These are phyloP conservation scores for Fistularia tabacaria DNA, from an alignment of 2,797 vertebrate genomes.

Conservation along the genomic window DNA sequence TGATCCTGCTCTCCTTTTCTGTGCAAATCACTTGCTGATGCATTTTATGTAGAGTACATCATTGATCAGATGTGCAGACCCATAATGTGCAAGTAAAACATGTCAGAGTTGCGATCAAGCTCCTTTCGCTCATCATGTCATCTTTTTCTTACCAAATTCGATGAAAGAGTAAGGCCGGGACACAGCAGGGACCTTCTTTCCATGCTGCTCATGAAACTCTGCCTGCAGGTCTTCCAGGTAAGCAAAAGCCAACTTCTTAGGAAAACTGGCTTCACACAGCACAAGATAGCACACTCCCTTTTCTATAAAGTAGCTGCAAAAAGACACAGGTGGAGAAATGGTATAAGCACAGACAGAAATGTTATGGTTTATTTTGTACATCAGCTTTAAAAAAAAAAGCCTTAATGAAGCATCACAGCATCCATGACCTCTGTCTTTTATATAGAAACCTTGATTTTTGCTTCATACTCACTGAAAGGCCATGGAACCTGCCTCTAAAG, in stretches of 20 bases:
- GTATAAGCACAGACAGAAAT: too few species aligned
- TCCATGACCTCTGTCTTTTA: too few species aligned
- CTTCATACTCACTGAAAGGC: conserved; percentile 89
- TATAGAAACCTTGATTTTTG: not conserved
- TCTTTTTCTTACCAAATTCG: conserved; percentile 89
- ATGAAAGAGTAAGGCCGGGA: conserved; percentile 98
- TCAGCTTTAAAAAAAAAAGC: too few species aligned
- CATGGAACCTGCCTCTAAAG: conserved; percentile 91
- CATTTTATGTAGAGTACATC: too few species aligned
- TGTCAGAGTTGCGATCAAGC: not conserved
- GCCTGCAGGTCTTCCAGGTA: conserved; percentile 95
- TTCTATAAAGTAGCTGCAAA: conserved; percentile 89
- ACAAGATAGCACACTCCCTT: conserved; percentile 94
- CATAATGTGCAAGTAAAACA: not conserved
- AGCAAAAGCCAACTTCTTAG: conserved; percentile 95
- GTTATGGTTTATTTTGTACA: too few species aligned
- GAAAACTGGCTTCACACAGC: conserved; percentile 92
- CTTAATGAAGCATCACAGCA: too few species aligned
- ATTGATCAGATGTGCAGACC: not conserved
- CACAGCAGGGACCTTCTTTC: conserved; percentile 92
- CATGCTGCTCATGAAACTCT: conserved; percentile 97
- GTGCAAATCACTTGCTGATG: too few species aligned
- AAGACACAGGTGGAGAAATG: not conserved
- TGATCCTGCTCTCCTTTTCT: too few species aligned
- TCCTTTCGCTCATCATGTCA: too few species aligned